Percentiles rank a stretch among this genome's conserved stretches.
Evolutionary conservation across 2,888 invertebrate genomes (phyloP).

Genomic region (Pachliopta kotzebuea): DNA sequence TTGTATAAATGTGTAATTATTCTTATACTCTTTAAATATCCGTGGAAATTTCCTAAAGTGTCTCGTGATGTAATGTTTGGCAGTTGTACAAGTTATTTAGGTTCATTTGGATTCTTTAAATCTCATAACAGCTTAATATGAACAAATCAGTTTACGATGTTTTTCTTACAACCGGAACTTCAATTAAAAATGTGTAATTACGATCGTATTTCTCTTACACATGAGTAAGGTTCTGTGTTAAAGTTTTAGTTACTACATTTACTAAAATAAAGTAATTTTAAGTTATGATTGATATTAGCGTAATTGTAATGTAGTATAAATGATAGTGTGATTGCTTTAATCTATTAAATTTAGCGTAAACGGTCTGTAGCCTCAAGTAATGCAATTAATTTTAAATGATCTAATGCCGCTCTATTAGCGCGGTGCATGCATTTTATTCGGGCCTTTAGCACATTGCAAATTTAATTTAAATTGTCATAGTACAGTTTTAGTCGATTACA

Average conservation of each 20-base stretch:
- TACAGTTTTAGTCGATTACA: neutral
- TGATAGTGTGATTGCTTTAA: neutral
- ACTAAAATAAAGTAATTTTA: neutral
- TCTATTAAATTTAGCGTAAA: constrained; percentile 14
- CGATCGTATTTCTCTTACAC: neutral
- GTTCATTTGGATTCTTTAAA: too few relatives aligned
- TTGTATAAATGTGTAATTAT: too few relatives aligned
- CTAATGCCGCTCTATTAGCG: neutral
- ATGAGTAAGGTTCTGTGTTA: neutral
- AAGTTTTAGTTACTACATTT: neutral
- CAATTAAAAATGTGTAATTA: neutral
- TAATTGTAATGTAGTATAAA: neutral
- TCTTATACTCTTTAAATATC: too few relatives aligned
- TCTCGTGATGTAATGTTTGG: too few relatives aligned
- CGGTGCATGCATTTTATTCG: constrained; percentile 1
- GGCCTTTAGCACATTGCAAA: neutral
- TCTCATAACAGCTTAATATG: too few relatives aligned
- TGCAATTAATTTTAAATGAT: constrained; percentile 17
- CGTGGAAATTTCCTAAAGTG: too few relatives aligned
- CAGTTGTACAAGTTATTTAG: too few relatives aligned
- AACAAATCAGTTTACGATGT: too few relatives aligned
- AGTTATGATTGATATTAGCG: neutral
- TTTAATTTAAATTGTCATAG: neutral
- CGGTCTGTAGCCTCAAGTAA: constrained; percentile 1
- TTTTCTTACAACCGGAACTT: neutral